Evolutionary conservation across 1,140 invertebrate genomes (phyloP).

Genomic region (Trissolcus basalis): DNA sequence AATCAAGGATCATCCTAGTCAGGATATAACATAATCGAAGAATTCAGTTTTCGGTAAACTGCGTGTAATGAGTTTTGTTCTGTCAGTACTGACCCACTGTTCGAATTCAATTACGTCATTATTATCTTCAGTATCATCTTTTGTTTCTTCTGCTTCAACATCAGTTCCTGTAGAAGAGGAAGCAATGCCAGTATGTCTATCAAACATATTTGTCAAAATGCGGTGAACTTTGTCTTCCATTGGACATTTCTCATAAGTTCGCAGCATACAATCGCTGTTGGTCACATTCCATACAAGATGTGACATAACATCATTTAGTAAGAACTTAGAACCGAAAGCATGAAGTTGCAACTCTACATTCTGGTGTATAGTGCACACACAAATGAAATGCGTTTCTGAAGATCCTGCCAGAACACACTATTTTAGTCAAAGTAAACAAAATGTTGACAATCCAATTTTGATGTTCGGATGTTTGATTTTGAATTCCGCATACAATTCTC

Average conservation of each 20-base stretch:
- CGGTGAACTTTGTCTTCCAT: no score
- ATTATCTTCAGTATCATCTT: conserved; percentile 1
- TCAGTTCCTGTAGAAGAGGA: conserved; percentile 7
- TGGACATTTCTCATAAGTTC: background rate
- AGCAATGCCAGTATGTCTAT: conserved; percentile 1
- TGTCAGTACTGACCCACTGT: conserved; percentile 31
- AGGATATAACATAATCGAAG: conserved; percentile 3
- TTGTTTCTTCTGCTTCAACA: background rate
- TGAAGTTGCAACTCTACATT: conserved; percentile 28
- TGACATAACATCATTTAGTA: conserved; percentile 18
- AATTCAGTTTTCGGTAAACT: conserved; percentile 19
- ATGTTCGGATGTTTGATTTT: conserved; percentile 17
- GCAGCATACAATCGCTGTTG: conserved; percentile 29
- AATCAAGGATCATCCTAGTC: no score
- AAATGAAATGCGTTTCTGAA: conserved; percentile 30
- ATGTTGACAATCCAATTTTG: conserved; percentile 33
- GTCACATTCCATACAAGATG: conserved; percentile 15
- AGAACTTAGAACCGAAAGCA: conserved; percentile 12
- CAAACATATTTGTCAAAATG: background rate
- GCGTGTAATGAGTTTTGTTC: conserved; percentile 17
- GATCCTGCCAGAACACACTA: conserved; percentile 37
- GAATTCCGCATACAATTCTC: conserved; percentile 30
- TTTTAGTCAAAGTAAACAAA: conserved; percentile 36
- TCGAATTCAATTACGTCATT: conserved; percentile 6
- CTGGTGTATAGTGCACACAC: no score